These are phyloP conservation scores for Acanthosoma haemorrhoidale DNA, from an alignment of 2,888 invertebrate species.

Conservation along the genomic window DNA sequence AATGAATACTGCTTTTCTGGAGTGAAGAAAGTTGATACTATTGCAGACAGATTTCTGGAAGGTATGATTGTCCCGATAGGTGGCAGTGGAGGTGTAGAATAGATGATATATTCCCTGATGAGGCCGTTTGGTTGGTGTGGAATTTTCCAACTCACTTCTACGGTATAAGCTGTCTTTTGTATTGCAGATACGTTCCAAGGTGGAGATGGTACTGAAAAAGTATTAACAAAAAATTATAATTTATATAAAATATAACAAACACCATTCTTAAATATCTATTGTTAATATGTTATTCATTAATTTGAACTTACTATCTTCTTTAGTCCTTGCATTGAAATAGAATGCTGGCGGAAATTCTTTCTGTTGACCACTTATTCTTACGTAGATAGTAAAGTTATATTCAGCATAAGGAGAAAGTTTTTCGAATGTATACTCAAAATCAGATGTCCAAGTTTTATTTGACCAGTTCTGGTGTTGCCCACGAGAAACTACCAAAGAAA, in stretches of 20 bases:
- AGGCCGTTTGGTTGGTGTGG: conserved; percentile 60
- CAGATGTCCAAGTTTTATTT: conserved; percentile 54
- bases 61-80: conserved; percentile 49
- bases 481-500: conserved; percentile 22
- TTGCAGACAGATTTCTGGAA: neutral
- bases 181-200: conserved; percentile 60
- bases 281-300: neutral
- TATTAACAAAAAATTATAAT: conserved; percentile 25
- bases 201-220: conserved; percentile 57
- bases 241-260: neutral
- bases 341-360: conserved; percentile 59
- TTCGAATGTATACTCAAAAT: conserved; percentile 57
- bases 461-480: conserved; percentile 26
- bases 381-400: conserved; percentile 77
- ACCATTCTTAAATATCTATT: neutral
- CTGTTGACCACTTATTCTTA: conserved; percentile 54
- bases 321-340: conserved; percentile 59
- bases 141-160: conserved; percentile 63
- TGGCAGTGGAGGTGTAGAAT: conserved; percentile 60
- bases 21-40: neutral
- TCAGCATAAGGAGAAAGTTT: conserved; percentile 62
- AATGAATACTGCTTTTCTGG: conserved; percentile 55
- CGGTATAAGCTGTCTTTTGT: conserved; percentile 60
- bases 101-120: conserved; percentile 59
- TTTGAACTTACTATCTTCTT: conserved; percentile 57